Conservation (phyloP, 2,888 invertebrate species). For the Drosophila meridionalis region DNA sequence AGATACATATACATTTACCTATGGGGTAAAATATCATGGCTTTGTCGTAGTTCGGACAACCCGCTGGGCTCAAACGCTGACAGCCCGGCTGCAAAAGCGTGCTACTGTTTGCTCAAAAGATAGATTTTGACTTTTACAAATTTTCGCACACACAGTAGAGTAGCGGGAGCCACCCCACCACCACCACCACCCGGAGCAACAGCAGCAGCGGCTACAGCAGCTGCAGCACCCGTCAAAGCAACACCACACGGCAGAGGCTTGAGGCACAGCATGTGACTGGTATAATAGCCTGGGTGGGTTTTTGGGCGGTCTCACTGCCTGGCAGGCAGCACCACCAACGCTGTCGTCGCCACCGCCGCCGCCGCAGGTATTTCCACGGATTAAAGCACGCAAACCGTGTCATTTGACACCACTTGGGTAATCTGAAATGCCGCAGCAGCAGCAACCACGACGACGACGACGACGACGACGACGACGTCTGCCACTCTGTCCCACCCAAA, state of each 20-base stretch:
- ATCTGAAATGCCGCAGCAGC: constrained; percentile 78
- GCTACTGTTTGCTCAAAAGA: constrained; percentile 79
- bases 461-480: constrained; percentile 46
- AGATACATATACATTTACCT: constrained; percentile 7
- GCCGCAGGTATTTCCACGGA: constrained; percentile 81
- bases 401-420: constrained; percentile 83
- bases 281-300: constrained; percentile 66
- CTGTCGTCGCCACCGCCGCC: constrained; percentile 19
- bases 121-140: constrained; percentile 82
- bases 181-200: constrained; percentile 32
- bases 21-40: constrained; percentile 68
- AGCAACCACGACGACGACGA: constrained; percentile 53
- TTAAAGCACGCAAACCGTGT: constrained; percentile 81
- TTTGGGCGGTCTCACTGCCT: background rate
- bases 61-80: constrained; percentile 46
- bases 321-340: constrained; percentile 40
- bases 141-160: constrained; percentile 71
- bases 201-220: constrained; percentile 3
- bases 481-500: constrained; percentile 24
- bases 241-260: constrained; percentile 27
- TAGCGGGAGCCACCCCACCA: constrained; percentile 37
- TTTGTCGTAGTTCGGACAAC: constrained; percentile 47
- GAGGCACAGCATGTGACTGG: constrained; percentile 73
- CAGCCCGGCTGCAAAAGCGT: constrained; percentile 14
- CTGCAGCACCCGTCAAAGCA: constrained; percentile 21